Evolutionary conservation across 2,888 invertebrate species (phyloP).

Genomic region (Sarcophaga subvicina): DNA sequence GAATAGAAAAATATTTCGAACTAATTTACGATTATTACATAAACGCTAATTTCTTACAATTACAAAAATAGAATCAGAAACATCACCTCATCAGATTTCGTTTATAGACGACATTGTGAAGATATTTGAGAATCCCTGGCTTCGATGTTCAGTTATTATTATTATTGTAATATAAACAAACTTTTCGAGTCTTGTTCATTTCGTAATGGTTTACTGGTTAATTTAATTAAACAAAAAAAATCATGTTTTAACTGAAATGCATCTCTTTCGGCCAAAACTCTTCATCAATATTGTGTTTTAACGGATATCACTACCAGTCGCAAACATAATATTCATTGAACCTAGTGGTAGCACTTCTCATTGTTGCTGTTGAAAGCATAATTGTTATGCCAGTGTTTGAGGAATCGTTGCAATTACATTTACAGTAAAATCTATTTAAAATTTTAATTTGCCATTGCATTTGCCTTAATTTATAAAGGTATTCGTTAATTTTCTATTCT

Average conservation of each 20-base stretch:
- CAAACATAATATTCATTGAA: not conserved
- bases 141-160: not conserved
- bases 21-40: no score
- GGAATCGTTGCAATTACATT: not conserved
- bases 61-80: no score
- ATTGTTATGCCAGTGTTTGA: slow-evolving; percentile 15
- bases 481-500: not conserved
- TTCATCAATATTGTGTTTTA: slow-evolving; percentile 26
- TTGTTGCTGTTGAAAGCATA: slow-evolving; percentile 1
- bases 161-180: not conserved
- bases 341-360: not conserved
- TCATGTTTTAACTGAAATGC: slow-evolving; percentile 52
- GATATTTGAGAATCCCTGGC: not conserved
- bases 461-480: not conserved
- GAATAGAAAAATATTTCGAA: no score
- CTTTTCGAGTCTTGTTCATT: slow-evolving; percentile 37
- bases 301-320: not conserved
- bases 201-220: slow-evolving; percentile 60
- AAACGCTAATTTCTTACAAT: no score
- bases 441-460: no score
- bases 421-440: not conserved
- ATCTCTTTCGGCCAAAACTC: slow-evolving; percentile 33
- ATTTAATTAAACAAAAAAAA: slow-evolving; percentile 65
- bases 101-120: not conserved
- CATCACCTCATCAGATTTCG: not conserved